These are phyloP conservation scores for Drosophila equinoxialis DNA, from an alignment of 1,140 invertebrate species.

Conservation along the genomic window DNA sequence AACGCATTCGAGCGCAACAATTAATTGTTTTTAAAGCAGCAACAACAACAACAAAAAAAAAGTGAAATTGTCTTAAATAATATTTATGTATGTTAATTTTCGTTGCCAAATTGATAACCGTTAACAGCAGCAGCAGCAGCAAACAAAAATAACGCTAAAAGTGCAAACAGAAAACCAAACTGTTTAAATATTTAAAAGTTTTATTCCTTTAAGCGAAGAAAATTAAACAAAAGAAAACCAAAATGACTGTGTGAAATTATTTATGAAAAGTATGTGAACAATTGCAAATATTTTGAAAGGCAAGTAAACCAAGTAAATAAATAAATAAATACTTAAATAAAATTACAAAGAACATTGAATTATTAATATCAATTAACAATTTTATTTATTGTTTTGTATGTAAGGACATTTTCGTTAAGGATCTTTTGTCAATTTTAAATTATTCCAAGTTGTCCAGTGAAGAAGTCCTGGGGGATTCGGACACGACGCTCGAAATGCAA, in stretches of 20 bases:
- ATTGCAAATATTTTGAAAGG: conserved; percentile 54
- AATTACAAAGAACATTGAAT: conserved; percentile 27
- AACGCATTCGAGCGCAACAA: conserved; percentile 72
- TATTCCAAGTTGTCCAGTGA: conserved; percentile 6
- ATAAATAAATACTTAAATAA: conserved; percentile 9
- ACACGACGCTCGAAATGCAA: no score
- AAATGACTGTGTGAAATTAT: conserved; percentile 52
- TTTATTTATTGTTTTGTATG: conserved; percentile 14
- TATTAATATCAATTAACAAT: no score
- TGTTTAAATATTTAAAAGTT: conserved; percentile 67
- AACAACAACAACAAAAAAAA: conserved; percentile 45
- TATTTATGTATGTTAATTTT: conserved; percentile 28
- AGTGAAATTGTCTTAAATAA: conserved; percentile 48
- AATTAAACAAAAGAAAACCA: conserved; percentile 28
- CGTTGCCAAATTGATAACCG: conserved; percentile 37
- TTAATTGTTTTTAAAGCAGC: conserved; percentile 66
- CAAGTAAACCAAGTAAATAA: conserved; percentile 36
- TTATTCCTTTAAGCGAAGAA: conserved; percentile 1
- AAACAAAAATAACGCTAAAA: conserved; percentile 35
- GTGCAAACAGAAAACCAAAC: conserved; percentile 67
- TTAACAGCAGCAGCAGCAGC: neutral
- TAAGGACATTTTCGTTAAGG: no score
- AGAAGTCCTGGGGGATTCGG: no score
- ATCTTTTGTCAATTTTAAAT: neutral
- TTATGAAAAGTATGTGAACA: conserved; percentile 53